phyloP scores from a whole-genome alignment of 2,797 vertebrate genomes.

The Hafferia zeledoni region DNA sequence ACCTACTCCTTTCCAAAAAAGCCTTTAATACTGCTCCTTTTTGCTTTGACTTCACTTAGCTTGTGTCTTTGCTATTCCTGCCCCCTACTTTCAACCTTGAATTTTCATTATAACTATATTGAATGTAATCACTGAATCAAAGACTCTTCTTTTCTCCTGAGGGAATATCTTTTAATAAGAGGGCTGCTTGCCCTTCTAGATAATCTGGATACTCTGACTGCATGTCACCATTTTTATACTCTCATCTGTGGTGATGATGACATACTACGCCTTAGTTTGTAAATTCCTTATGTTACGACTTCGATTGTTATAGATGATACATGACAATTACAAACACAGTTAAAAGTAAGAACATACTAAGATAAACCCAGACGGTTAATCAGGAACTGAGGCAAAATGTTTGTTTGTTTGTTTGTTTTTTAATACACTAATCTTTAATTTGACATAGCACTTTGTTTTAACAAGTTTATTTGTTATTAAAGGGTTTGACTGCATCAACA shows the following conservation, averaged over 20 bases:
- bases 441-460: neutral
- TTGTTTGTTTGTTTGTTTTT: neutral
- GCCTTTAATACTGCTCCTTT: neutral
- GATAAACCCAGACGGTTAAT: neutral
- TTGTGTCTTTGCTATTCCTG: neutral
- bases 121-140: neutral
- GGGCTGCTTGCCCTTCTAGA: neutral
- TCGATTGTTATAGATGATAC: neutral
- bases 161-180: neutral
- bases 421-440: neutral
- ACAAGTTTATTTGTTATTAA: neutral
- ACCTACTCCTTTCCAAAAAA: neutral
- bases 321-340: neutral
- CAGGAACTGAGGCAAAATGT: neutral
- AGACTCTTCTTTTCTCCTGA: neutral
- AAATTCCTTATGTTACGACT: neutral
- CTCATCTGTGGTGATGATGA: neutral
- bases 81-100: neutral
- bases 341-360: neutral
- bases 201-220: neutral
- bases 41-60: neutral
- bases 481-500: neutral
- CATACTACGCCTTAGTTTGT: neutral
- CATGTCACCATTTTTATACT: neutral
- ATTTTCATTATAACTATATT: neutral